These are phyloP conservation scores for Coregonus ussuriensis DNA, from an alignment of 2,797 vertebrate genomes.

Conservation along the genomic window DNA sequence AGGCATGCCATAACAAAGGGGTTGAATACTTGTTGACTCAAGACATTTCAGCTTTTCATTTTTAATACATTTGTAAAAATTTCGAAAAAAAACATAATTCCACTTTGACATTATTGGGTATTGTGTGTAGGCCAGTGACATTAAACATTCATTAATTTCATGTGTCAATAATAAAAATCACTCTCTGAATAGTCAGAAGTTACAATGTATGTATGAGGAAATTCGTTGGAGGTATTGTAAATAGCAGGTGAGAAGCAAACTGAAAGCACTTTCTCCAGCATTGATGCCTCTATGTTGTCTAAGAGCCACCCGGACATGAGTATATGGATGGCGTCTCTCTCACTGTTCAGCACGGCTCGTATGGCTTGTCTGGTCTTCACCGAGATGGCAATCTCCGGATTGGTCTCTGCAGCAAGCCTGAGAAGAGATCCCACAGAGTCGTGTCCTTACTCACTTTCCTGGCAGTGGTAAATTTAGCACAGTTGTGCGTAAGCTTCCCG, in stretches of 20 bases:
- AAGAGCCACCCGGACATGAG: slow-evolving; percentile 28
- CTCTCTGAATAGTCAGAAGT: background rate
- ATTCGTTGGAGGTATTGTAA: background rate
- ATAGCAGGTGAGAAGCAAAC: background rate
- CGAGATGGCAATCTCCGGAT: slow-evolving; percentile 25
- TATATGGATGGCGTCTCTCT: slow-evolving; percentile 27
- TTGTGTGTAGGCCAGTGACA: too few relatives aligned
- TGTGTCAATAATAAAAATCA: background rate
- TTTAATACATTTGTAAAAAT: too few relatives aligned
- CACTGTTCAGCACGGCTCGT: slow-evolving; percentile 19
- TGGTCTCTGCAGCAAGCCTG: slow-evolving; percentile 28
- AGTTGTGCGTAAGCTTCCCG: background rate
- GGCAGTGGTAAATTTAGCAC: slow-evolving; percentile 7
- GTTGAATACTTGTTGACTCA: too few relatives aligned
- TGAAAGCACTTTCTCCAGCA: slow-evolving; percentile 19
- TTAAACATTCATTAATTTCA: too few relatives aligned
- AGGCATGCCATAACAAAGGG: too few relatives aligned
- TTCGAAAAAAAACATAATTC: too few relatives aligned
- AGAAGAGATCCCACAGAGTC: slow-evolving; percentile 7
- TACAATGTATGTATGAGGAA: background rate
- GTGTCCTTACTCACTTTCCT: slow-evolving; percentile 2
- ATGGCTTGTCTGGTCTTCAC: slow-evolving; percentile 33
- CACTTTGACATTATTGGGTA: too few relatives aligned
- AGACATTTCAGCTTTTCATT: too few relatives aligned
- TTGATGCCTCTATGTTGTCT: slow-evolving; percentile 21